phyloP scores from a whole-genome alignment of 2,888 invertebrate genomes.

The Schizotus pectinicornis region DNA sequence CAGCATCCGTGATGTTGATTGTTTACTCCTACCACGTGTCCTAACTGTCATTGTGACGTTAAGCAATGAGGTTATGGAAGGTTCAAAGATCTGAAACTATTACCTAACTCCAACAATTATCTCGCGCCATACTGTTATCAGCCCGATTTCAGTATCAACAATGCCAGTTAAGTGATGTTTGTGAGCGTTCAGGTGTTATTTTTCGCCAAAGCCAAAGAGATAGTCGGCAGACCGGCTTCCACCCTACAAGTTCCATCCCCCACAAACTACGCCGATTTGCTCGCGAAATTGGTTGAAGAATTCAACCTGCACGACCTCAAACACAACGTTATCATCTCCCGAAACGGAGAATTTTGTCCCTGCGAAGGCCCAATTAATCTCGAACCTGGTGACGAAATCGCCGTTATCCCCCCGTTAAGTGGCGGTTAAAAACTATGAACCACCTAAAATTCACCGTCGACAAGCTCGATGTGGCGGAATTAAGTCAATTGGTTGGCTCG shows the following conservation, averaged over 20 bases:
- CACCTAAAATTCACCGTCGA: slow-evolving; percentile 71
- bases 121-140: background rate
- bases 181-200: slow-evolving; percentile 77
- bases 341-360: slow-evolving; percentile 81
- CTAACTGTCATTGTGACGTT: too few relatives aligned
- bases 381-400: slow-evolving; percentile 78
- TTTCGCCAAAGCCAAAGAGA: slow-evolving; percentile 89
- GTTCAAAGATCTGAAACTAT: too few relatives aligned
- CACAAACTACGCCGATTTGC: slow-evolving; percentile 65
- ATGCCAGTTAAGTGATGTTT: slow-evolving; percentile 3
- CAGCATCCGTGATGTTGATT: too few relatives aligned
- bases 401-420: slow-evolving; percentile 93
- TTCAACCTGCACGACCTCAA: slow-evolving; percentile 73
- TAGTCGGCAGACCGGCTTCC: slow-evolving; percentile 70
- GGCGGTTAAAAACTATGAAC: slow-evolving; percentile 81
- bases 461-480: slow-evolving; percentile 70
- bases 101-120: too few relatives aligned
- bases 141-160: background rate
- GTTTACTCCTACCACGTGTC: too few relatives aligned
- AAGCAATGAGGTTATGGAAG: too few relatives aligned
- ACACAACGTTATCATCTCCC: slow-evolving; percentile 76
- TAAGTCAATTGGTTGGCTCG: slow-evolving; percentile 70
- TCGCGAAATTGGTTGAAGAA: slow-evolving; percentile 65
- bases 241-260: slow-evolving; percentile 61
- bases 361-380: slow-evolving; percentile 60